A percentile compares a stretch with the other conserved stretches of the same genome.
phyloP scores from a whole-genome alignment of 2,113 vertebrate genomes.

The Vanacampus margaritifer region DNA sequence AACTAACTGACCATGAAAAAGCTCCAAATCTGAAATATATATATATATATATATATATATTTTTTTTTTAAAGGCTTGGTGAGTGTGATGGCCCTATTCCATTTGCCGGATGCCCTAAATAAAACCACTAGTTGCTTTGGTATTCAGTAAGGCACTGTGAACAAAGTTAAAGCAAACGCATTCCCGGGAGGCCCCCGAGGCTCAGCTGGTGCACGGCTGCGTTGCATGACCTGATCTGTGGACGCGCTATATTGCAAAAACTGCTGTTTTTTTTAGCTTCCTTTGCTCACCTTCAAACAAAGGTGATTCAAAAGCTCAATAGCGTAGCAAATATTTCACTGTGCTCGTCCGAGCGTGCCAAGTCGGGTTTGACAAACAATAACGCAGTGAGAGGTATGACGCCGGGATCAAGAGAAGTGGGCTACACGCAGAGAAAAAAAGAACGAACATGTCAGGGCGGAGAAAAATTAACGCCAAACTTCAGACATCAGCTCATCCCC shows the following conservation, averaged over 20 bases:
- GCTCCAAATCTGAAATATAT: too few relatives aligned
- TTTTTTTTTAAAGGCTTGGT: too few relatives aligned
- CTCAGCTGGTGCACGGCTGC: neutral
- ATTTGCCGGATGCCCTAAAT: too few relatives aligned
- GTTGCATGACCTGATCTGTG: neutral
- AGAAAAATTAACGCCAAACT: neutral
- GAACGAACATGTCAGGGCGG: neutral
- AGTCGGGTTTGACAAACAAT: neutral
- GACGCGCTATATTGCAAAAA: neutral
- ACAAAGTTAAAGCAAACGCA: neutral
- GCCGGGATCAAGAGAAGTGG: neutral
- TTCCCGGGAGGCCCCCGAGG: neutral
- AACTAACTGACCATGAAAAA: too few relatives aligned
- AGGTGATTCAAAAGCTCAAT: neutral
- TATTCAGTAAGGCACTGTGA: neutral
- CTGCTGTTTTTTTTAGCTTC: neutral
- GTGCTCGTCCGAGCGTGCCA: neutral
- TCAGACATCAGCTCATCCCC: neutral
- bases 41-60: too few relatives aligned
- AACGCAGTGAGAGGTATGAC: neutral
- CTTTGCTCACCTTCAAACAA: neutral
- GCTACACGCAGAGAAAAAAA: neutral
- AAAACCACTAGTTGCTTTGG: neutral
- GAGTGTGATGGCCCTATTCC: neutral
- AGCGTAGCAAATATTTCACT: neutral